Evolutionary conservation across 2,888 invertebrate genomes (phyloP).

Genomic region (Isotomurus palustris): DNA sequence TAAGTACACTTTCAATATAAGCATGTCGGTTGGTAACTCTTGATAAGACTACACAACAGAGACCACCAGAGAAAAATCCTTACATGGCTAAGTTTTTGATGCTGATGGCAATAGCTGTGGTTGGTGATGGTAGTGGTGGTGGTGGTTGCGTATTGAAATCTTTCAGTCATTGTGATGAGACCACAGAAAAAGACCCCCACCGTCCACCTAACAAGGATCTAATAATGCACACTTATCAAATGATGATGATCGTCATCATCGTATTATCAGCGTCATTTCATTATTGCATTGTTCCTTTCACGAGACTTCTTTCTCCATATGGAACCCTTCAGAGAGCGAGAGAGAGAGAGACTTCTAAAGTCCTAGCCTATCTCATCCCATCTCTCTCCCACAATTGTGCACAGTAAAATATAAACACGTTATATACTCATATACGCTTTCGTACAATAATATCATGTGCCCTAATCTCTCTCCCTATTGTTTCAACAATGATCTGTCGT

Average conservation of each 20-base stretch:
- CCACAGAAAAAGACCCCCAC: slow-evolving; percentile 30
- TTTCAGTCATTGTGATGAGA: too few relatives aligned
- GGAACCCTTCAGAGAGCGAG: background rate
- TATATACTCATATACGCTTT: background rate
- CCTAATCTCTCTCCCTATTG: slow-evolving; percentile 22
- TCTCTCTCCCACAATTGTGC: slow-evolving; percentile 10
- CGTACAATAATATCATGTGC: slow-evolving; percentile 10
- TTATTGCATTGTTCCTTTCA: slow-evolving; percentile 37
- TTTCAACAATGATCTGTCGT: slow-evolving; percentile 23
- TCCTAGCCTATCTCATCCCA: too few relatives aligned
- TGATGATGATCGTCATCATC: too few relatives aligned
- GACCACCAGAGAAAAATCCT: too few relatives aligned
- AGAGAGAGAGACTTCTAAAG: too few relatives aligned
- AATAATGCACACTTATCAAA: too few relatives aligned
- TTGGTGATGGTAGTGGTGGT: too few relatives aligned
- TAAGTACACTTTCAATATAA: background rate
- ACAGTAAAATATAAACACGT: background rate
- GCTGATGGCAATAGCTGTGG: too few relatives aligned
- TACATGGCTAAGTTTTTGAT: too few relatives aligned
- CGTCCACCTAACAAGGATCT: slow-evolving; percentile 26
- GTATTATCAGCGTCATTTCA: slow-evolving; percentile 23
- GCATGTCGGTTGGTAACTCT: too few relatives aligned
- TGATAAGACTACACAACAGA: too few relatives aligned
- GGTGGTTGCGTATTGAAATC: too few relatives aligned
- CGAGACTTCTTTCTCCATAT: slow-evolving; percentile 17